Evolutionary conservation across 2,888 invertebrate species (phyloP).

Genomic region (Crocallis elinguaria): DNA sequence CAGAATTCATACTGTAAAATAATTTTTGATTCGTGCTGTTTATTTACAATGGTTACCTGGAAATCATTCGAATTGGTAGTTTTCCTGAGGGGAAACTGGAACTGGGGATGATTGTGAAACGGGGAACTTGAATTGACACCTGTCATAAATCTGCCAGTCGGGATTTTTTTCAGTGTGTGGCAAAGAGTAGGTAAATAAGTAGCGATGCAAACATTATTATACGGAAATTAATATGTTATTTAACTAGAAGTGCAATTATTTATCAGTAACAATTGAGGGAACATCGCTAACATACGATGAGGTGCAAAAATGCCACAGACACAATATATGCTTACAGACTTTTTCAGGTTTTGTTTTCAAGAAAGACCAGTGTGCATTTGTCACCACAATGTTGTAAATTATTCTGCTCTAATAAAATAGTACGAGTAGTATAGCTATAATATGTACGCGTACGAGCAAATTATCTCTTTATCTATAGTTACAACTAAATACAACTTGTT

Average conservation of each 20-base stretch:
- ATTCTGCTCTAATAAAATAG: no score
- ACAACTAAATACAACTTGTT: no score
- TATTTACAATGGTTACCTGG: conserved; percentile 28
- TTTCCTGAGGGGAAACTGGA: conserved; percentile 24
- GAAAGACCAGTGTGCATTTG: no score
- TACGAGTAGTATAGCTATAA: no score
- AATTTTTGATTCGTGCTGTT: conserved; percentile 21
- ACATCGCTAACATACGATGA: conserved; percentile 4
- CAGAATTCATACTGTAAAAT: conserved; percentile 16
- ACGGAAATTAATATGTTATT: background rate
- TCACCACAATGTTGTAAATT: no score
- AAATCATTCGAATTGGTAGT: conserved; percentile 29
- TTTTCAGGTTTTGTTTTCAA: no score
- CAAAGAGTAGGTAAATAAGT: no score
- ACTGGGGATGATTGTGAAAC: conserved; percentile 21
- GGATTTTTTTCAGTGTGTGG: background rate
- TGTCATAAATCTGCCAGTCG: conserved; percentile 3
- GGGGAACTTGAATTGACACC: conserved; percentile 8
- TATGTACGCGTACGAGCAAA: no score
- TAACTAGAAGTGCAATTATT: background rate
- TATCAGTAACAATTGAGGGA: background rate
- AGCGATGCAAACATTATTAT: no score
- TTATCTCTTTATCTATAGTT: no score
- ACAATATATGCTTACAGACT: background rate
- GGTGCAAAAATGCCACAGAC: conserved; percentile 7